These are phyloP conservation scores for Paedocypris micromegethes DNA, from an alignment of 2,797 vertebrate species.

Conservation along the genomic window DNA sequence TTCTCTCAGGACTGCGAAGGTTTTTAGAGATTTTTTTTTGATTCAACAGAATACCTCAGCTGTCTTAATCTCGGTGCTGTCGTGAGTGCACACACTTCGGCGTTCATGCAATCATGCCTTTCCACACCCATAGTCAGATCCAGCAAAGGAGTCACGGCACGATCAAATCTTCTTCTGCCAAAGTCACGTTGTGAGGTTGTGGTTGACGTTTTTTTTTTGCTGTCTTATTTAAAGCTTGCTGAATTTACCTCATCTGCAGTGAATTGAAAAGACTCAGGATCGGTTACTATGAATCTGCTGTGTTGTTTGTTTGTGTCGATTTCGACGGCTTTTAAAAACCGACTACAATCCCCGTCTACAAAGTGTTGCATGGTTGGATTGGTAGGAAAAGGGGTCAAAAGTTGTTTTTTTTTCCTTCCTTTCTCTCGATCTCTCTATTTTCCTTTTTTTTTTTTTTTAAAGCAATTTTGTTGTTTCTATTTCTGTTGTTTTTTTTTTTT, in stretches of 20 bases:
- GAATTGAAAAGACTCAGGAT: conserved; percentile 40
- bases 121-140: conserved; percentile 25
- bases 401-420: conserved; percentile 4
- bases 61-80: conserved; percentile 33
- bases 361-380: conserved; percentile 34
- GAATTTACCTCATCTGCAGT: conserved; percentile 36
- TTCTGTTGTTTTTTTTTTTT: conserved; percentile 18
- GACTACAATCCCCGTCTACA: conserved; percentile 22
- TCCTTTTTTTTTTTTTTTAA: conserved; percentile 17
- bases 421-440: no score
- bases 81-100: conserved; percentile 16
- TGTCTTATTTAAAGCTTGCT: conserved; percentile 40
- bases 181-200: conserved; percentile 42
- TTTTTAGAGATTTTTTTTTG: conserved; percentile 29
- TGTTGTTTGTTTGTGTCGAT: conserved; percentile 29
- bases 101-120: conserved; percentile 39
- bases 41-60: conserved; percentile 49
- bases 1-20: conserved; percentile 44
- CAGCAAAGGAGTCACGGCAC: conserved; percentile 40
- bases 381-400: conserved; percentile 29
- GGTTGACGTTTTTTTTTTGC: conserved; percentile 23
- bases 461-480: conserved; percentile 42
- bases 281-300: conserved; percentile 28
- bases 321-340: conserved; percentile 37
- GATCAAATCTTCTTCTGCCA: conserved; percentile 46